Evolutionary conservation across 1,140 invertebrate genomes (phyloP).

Genomic region (Stegodyphus mimosarum): DNA sequence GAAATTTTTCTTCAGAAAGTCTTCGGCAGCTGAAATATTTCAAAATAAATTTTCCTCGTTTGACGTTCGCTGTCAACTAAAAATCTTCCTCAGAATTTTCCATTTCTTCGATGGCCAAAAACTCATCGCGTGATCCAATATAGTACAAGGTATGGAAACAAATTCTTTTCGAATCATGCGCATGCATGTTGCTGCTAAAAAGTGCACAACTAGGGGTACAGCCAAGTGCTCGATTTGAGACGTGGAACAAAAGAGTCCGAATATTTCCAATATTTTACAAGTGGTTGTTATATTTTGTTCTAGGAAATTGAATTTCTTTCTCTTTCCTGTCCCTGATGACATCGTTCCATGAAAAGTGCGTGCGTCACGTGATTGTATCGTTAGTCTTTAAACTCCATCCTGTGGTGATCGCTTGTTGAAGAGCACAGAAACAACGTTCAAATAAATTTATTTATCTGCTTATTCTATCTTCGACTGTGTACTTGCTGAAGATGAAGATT

Average conservation of each 20-base stretch:
- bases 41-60: constrained; percentile 6
- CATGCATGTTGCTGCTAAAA: too few relatives aligned
- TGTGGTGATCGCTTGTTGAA: too few relatives aligned
- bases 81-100: background rate
- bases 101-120: background rate
- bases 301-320: constrained; percentile 27
- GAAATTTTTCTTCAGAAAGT: too few relatives aligned
- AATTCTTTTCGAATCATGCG: background rate
- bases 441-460: too few relatives aligned
- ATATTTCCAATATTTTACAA: constrained; percentile 10
- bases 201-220: too few relatives aligned
- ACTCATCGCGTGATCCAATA: constrained; percentile 5
- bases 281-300: background rate
- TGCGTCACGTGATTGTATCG: constrained; percentile 18
- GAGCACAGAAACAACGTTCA: too few relatives aligned
- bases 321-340: constrained; percentile 4
- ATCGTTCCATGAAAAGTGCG: background rate
- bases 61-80: background rate
- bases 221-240: too few relatives aligned
- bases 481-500: too few relatives aligned
- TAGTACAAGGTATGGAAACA: background rate
- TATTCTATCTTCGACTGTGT: too few relatives aligned
- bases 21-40: too few relatives aligned
- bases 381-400: background rate
- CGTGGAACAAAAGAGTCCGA: background rate